Percentiles rank a stretch among this genome's conserved stretches.
Evolutionary conservation across 2,888 invertebrate genomes (phyloP).

Genomic region (Lumbricus terrestris): DNA sequence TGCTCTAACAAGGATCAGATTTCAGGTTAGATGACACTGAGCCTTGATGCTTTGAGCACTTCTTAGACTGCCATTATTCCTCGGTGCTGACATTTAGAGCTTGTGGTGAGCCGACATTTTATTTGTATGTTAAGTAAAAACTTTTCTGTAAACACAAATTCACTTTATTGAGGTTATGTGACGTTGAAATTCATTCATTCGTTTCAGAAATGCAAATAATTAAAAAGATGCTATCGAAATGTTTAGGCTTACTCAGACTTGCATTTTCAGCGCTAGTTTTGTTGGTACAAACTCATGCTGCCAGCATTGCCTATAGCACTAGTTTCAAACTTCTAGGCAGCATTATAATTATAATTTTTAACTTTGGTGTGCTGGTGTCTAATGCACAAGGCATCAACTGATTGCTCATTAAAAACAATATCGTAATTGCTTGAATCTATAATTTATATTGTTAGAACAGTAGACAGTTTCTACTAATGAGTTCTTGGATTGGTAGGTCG

Average conservation of each 20-base stretch:
- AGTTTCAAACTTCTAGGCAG: background rate
- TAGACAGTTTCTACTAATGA: background rate
- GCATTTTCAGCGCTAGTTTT: background rate
- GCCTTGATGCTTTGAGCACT: background rate
- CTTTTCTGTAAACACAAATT: background rate
- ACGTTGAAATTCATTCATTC: too few relatives aligned
- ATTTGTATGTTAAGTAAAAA: background rate
- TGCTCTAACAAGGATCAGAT: background rate
- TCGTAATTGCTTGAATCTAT: background rate
- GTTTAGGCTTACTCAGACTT: background rate
- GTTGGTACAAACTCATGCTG: background rate
- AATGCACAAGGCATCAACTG: too few relatives aligned
- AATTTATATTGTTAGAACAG: background rate
- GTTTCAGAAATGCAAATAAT: background rate
- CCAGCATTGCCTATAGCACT: background rate
- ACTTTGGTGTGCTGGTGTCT: too few relatives aligned
- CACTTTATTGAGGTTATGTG: background rate
- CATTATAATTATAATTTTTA: too few relatives aligned
- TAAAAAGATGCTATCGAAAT: background rate
- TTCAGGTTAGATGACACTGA: background rate
- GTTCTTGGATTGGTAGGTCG: background rate
- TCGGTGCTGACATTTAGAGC: background rate
- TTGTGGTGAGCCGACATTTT: background rate
- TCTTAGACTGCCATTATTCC: background rate
- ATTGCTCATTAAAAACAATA: too few relatives aligned